Evolutionary conservation across 2,113 vertebrate species (phyloP).

Genomic region (Hyla sarda): DNA sequence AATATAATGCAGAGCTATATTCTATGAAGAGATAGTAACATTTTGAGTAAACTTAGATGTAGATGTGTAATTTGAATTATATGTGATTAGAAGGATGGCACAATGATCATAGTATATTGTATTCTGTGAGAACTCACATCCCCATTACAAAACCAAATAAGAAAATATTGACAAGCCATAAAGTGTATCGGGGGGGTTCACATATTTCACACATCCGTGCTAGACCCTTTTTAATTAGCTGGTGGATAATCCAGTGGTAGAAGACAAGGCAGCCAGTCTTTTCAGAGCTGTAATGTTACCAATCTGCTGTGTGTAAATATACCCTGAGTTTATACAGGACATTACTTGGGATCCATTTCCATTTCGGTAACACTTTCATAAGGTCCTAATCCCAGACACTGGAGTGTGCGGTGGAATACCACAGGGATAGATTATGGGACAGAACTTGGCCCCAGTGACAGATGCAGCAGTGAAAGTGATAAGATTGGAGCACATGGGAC

Average conservation of each 20-base stretch:
- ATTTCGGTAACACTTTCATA: too few relatives aligned
- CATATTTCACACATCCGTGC: neutral
- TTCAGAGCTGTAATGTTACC: neutral
- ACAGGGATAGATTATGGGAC: neutral
- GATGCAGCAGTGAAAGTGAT: slow-evolving; percentile 5
- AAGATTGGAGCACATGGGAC: slow-evolving; percentile 15
- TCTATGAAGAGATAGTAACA: too few relatives aligned
- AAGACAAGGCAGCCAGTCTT: neutral
- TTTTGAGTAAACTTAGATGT: too few relatives aligned
- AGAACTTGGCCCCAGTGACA: slow-evolving; percentile 10
- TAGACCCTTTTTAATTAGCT: neutral
- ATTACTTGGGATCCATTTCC: too few relatives aligned
- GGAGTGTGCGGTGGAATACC: neutral
- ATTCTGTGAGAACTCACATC: neutral
- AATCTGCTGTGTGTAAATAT: too few relatives aligned
- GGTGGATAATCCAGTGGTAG: neutral
- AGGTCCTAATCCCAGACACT: neutral
- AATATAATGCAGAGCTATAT: too few relatives aligned
- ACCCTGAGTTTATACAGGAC: too few relatives aligned
- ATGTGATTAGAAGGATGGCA: neutral
- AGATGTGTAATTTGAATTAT: too few relatives aligned
- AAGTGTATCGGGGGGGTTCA: neutral
- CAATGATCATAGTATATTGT: neutral
- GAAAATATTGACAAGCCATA: neutral
- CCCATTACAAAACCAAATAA: neutral